Evolutionary conservation across 30 jellyfish, hydroid and myxozoan species (phyloP).

Genomic region (Clytia hemisphaerica): DNA sequence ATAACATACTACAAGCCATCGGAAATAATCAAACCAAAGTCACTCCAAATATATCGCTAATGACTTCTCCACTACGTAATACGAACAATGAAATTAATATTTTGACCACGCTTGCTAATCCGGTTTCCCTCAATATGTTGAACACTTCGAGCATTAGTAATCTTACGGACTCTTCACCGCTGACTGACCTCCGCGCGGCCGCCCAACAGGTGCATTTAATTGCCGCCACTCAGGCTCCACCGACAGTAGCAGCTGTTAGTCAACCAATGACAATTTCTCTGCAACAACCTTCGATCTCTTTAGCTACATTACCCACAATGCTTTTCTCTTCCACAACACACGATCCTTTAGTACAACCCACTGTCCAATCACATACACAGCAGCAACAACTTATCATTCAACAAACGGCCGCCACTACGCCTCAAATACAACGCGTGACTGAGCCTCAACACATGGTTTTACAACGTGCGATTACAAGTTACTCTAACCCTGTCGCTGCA

Average conservation of each 20-base stretch:
- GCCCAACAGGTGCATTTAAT: slow-evolving; percentile 26
- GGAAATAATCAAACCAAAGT: too few relatives aligned
- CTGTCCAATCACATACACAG: not conserved
- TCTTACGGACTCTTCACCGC: too few relatives aligned
- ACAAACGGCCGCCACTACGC: not conserved
- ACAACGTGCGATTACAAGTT: too few relatives aligned
- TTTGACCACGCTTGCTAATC: too few relatives aligned
- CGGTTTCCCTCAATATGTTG: too few relatives aligned
- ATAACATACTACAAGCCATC: too few relatives aligned
- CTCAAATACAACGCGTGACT: too few relatives aligned
- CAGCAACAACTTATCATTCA: slow-evolving; percentile 11
- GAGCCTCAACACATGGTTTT: too few relatives aligned
- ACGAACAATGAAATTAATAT: slow-evolving; percentile 5
- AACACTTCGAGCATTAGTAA: too few relatives aligned
- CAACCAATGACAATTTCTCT: slow-evolving; percentile 30
- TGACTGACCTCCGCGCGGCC: too few relatives aligned
- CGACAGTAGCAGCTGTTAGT: slow-evolving; percentile 21
- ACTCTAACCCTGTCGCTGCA: too few relatives aligned
- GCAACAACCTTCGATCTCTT: slow-evolving; percentile 17
- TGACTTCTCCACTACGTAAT: not conserved
- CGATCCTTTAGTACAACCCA: not conserved
- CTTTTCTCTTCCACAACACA: slow-evolving; percentile 34
- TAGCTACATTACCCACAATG: slow-evolving; percentile 33
- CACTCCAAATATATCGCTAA: too few relatives aligned
- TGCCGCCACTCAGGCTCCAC: slow-evolving; percentile 17